Evolutionary conservation across 1,140 invertebrate genomes (phyloP), one percentile per base, ranked within the genome.

Genomic region (Geopemphigus sp.): DNA sequence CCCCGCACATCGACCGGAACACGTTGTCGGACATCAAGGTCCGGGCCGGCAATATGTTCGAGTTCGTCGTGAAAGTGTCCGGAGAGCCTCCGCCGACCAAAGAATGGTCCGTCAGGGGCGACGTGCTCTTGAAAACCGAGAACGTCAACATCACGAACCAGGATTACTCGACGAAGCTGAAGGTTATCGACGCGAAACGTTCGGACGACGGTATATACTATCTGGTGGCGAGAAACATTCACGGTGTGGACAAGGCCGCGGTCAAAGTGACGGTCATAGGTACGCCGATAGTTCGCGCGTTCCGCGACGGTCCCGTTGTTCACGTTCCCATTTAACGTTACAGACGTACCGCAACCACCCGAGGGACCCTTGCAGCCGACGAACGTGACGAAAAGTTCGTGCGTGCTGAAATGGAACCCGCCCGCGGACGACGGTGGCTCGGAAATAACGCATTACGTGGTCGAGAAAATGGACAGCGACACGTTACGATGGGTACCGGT

Each of bases 401-500:
- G 94, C 83, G 88, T 88, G 0, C 86, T 98, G 0, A 88, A 88
- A 80, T 98, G 96, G 96, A 89, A 90, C 82, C 91, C 94, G 83
- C 95, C 96, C 0, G 95, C 92, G 84, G 96, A 98, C 84, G 94
- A 98, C 83, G 95, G 95, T 80, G 95, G 95, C 26, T 92, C 92
- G 22, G 95, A 97, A 83, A 95, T 98, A 82, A 91, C 91, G 0
- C 92, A 95, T 85, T 99, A 98, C 83, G 87, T 92, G 26, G 92
- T 98, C 29, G 96, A 98, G 85, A 98, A 98, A 87, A 94, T 95
- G 90, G 97, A 99, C 83, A 89, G 93, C 78, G 94, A 95, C 82
- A 96, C 93, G 83, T 91, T 96, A 87, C 89, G 94, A 66, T 98
- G 97, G 97, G 92, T 98, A 56, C 95, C 95, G 19, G 92, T 94